Evolutionary conservation across 2,888 invertebrate species (phyloP).

Genomic region (Agonopterix subpropinquella): DNA sequence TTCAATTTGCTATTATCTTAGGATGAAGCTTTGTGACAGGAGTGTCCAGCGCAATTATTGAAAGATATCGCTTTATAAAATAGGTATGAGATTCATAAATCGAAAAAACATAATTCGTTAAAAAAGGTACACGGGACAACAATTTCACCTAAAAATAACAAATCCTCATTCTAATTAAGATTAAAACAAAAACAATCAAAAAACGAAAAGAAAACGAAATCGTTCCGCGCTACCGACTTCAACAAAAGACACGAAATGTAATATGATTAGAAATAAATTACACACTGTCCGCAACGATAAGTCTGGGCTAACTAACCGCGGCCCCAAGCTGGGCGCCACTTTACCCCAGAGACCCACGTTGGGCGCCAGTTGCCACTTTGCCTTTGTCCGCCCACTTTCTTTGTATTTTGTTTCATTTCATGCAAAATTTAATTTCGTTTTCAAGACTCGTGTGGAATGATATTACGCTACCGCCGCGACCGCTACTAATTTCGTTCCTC

Average conservation of each 20-base stretch:
- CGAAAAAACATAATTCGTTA: too few species aligned
- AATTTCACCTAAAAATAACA: too few species aligned
- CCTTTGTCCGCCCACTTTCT: constrained; percentile 66
- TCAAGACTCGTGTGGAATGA: constrained; percentile 74
- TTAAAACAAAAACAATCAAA: constrained; percentile 3
- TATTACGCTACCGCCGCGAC: constrained; percentile 59
- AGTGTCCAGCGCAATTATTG: too few species aligned
- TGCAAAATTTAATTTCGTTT: constrained; percentile 76
- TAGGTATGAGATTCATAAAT: too few species aligned
- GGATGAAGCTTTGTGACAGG: too few species aligned
- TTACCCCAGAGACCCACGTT: constrained; percentile 14
- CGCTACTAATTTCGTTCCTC: constrained; percentile 66
- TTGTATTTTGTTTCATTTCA: constrained; percentile 74
- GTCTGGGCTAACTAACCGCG: constrained; percentile 58
- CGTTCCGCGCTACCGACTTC: constrained; percentile 5
- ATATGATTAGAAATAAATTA: constrained; percentile 72
- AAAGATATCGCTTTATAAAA: too few species aligned
- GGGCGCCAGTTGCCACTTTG: constrained; percentile 11
- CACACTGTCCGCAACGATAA: constrained; percentile 47
- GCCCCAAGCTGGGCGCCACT: constrained; percentile 19
- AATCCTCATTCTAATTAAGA: not conserved
- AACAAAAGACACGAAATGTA: constrained; percentile 33
- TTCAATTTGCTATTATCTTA: too few species aligned
- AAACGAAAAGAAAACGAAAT: constrained; percentile 5
- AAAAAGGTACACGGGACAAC: too few species aligned